Evolutionary conservation across 2,797 vertebrate species (phyloP).

Genomic region (Lophotriccus pileatus): DNA sequence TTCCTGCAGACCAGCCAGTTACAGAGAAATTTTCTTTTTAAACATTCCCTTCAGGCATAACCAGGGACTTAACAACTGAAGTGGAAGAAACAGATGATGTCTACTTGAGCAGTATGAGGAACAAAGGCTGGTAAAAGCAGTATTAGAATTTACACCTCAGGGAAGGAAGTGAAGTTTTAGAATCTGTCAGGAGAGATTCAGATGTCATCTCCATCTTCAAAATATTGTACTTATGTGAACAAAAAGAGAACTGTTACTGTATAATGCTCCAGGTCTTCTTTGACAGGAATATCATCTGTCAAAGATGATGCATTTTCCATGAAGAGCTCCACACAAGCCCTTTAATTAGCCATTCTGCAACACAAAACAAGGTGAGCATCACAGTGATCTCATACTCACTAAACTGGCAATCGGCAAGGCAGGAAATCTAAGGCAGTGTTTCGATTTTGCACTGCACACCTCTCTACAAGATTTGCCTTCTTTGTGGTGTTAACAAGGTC

Average conservation of each 20-base stretch:
- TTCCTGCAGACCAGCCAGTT: background rate
- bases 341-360: background rate
- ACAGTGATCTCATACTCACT: background rate
- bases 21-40: background rate
- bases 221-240: background rate
- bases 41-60: background rate
- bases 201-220: background rate
- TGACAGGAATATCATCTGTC: background rate
- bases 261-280: background rate
- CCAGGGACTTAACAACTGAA: background rate
- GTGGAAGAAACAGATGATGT: background rate
- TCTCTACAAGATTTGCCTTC: background rate
- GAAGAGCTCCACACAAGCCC: background rate
- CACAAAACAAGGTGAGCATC: background rate
- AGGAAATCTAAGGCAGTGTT: background rate
- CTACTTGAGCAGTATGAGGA: background rate
- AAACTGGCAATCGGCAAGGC: background rate
- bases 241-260: background rate
- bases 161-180: background rate
- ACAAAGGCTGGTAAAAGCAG: background rate
- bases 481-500: background rate
- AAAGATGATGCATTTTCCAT: background rate
- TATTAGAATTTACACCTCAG: background rate
- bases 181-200: background rate
- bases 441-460: background rate